Evolutionary conservation across 2,888 invertebrate genomes (phyloP).

Genomic region (Chromoteleia sp.): DNA sequence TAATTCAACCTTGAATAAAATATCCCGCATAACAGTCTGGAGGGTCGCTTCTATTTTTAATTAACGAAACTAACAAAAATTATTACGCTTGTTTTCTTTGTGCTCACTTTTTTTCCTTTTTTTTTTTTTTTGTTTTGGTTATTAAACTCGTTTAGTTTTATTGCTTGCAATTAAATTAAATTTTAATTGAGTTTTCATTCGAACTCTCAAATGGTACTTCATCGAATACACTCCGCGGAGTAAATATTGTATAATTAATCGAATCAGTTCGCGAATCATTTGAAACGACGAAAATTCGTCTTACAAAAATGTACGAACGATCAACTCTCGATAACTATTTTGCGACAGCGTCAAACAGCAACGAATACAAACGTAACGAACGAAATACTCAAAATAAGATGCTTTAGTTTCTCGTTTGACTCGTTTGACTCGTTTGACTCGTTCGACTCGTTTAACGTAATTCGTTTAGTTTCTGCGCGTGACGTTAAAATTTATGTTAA

Average conservation of each 20-base stretch:
- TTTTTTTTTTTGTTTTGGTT: background rate
- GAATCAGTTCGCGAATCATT: too few relatives aligned
- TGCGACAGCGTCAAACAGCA: background rate
- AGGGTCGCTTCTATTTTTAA: too few relatives aligned
- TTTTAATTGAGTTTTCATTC: constrained; percentile 40
- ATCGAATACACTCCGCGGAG: constrained; percentile 14
- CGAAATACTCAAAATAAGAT: background rate
- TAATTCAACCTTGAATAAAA: too few relatives aligned
- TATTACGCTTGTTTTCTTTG: too few relatives aligned
- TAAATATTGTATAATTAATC: constrained; percentile 24
- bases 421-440: background rate
- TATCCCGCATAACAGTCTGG: too few relatives aligned
- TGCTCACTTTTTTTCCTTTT: too few relatives aligned
- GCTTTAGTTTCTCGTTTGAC: background rate
- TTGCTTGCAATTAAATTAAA: constrained; percentile 15
- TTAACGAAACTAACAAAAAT: too few relatives aligned
- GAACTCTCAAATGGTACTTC: constrained; percentile 18
- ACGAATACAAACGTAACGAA: background rate
- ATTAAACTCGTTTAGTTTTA: constrained; percentile 19
- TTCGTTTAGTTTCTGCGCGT: constrained; percentile 19
- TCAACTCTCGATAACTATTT: too few relatives aligned
- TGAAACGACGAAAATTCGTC: background rate
- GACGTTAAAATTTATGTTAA: constrained; percentile 46
- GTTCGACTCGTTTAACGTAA: background rate
- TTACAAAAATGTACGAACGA: too few relatives aligned